Evolutionary conservation across 35 echinoderm and acorn worm genomes (phyloP).

Genomic region (Patiria miniata): DNA sequence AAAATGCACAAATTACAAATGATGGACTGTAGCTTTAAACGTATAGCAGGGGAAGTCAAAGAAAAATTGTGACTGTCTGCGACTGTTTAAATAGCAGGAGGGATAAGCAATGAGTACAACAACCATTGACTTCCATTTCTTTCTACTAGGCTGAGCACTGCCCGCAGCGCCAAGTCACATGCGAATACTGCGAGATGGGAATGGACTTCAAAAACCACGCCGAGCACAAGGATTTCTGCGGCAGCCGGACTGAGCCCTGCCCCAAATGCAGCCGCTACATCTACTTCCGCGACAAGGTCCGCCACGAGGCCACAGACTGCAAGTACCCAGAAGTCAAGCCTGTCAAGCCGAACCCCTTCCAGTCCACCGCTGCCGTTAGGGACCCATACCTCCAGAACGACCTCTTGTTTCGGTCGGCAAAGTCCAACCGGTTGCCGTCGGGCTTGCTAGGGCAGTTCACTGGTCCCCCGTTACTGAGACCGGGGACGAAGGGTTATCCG

Average conservation of each 20-base stretch:
- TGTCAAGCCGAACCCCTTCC: not conserved
- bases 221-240: constrained; percentile 84
- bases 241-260: constrained; percentile 86
- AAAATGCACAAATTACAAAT: too few relatives aligned
- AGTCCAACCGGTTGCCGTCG: not conserved
- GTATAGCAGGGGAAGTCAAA: too few relatives aligned
- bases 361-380: not conserved
- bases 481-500: not conserved
- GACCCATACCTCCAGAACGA: not conserved
- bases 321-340: constrained; percentile 28
- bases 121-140: too few relatives aligned
- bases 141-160: constrained; percentile 48
- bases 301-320: constrained; percentile 64
- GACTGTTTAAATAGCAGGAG: too few relatives aligned
- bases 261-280: constrained; percentile 73
- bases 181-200: constrained; percentile 93
- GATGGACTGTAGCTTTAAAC: too few relatives aligned
- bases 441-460: not conserved
- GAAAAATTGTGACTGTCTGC: too few relatives aligned
- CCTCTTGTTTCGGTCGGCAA: not conserved
- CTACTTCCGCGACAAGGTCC: constrained; percentile 59
- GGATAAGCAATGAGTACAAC: too few relatives aligned
- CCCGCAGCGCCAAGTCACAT: constrained; percentile 47
- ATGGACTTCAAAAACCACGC: constrained; percentile 52
- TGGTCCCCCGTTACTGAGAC: not conserved